Percentiles rank a stretch among this genome's conserved stretches.
Conservation (phyloP, 2,797 vertebrate genomes). For the Neopelma chrysocephalum region DNA sequence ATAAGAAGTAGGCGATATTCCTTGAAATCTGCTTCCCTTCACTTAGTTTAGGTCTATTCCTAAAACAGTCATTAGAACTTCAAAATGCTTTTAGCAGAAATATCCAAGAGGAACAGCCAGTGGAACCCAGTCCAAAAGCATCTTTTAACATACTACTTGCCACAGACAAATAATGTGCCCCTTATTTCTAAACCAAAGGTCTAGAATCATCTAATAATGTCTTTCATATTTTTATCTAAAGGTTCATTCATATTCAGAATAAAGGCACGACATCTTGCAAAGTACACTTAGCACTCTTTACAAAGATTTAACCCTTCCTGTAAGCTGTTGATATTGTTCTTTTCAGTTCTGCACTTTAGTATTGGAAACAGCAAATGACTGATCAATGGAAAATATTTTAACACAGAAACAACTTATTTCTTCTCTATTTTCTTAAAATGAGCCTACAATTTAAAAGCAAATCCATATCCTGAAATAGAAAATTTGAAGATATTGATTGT, state of each 20-base stretch:
- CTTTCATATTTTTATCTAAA: background rate
- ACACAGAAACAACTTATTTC: constrained; percentile 22
- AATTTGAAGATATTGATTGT: constrained; percentile 39
- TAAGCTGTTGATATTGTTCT: background rate
- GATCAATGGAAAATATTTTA: constrained; percentile 54
- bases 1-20: background rate
- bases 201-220: background rate
- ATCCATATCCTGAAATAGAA: constrained; percentile 46
- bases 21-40: background rate
- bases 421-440: constrained; percentile 41
- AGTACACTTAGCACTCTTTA: background rate
- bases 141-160: background rate
- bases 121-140: background rate
- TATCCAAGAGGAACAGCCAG: background rate
- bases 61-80: background rate
- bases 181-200: background rate
- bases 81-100: background rate
- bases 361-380: constrained; percentile 27
- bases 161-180: background rate
- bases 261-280: background rate
- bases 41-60: background rate
- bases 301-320: constrained; percentile 10
- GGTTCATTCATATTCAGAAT: background rate
- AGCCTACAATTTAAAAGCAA: constrained; percentile 44
- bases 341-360: background rate